Evolutionary conservation across 2,113 vertebrate species (phyloP).

Genomic region (Megaceryle torquata): DNA sequence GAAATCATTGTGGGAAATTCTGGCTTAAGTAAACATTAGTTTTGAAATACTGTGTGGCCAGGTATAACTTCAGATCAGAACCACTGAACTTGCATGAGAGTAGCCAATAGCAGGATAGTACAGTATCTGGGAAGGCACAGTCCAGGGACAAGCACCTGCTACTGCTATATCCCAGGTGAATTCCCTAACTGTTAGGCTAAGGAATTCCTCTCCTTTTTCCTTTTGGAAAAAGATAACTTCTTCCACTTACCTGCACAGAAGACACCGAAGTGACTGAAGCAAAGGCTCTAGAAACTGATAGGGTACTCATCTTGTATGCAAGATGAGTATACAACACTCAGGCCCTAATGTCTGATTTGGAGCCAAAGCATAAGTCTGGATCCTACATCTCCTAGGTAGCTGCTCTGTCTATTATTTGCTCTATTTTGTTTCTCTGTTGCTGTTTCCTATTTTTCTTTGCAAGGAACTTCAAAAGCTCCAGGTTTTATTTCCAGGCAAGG

Average conservation of each 20-base stretch:
- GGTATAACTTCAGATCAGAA: not conserved
- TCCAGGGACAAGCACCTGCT: not conserved
- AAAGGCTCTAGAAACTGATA: not conserved
- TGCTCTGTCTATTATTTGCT: not conserved
- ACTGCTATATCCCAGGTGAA: not conserved
- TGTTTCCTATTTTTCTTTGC: not conserved
- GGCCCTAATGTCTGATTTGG: not conserved
- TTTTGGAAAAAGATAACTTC: too few relatives aligned
- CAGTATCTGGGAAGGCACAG: not conserved
- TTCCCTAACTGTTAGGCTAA: not conserved
- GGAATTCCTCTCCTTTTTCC: not conserved
- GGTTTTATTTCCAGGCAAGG: conserved; percentile 30
- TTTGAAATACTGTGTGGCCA: conserved; percentile 2
- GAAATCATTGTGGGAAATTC: not conserved
- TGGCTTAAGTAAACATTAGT: not conserved
- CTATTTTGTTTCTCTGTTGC: not conserved
- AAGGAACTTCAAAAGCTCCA: conserved; percentile 43
- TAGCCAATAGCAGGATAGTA: not conserved
- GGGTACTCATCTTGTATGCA: accelerated
- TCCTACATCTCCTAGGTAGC: not conserved
- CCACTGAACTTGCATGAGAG: not conserved
- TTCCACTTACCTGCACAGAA: not conserved
- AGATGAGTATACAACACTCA: too few relatives aligned
- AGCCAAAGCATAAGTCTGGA: not conserved
- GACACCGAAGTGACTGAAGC: not conserved